Conservation (phyloP, 1,140 invertebrate genomes). For the Cherax destructor region DNA sequence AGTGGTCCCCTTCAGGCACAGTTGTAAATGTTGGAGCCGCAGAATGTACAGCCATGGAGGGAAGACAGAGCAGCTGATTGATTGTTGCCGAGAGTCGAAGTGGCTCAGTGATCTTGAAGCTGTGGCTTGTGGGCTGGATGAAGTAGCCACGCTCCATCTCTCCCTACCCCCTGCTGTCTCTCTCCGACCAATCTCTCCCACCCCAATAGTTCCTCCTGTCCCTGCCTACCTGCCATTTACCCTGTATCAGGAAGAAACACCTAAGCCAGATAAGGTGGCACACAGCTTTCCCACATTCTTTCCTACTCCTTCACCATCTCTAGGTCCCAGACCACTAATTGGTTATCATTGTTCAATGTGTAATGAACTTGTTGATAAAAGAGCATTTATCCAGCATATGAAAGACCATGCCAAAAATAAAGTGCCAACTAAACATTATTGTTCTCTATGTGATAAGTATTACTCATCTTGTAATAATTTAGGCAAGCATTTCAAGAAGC, state of each 20-base stretch:
- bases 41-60: conserved; percentile 16
- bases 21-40: conserved; percentile 27
- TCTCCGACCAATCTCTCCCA: conserved; percentile 44
- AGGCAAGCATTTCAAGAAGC: conserved; percentile 49
- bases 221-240: conserved; percentile 57
- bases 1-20: conserved; percentile 43
- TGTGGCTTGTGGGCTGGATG: conserved; percentile 43
- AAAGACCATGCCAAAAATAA: conserved; percentile 38
- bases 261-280: neutral
- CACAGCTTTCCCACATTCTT: conserved; percentile 3
- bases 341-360: conserved; percentile 52
- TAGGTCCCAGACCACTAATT: neutral
- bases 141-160: conserved; percentile 50
- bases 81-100: conserved; percentile 4
- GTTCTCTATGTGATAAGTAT: conserved; percentile 52
- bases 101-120: conserved; percentile 26
- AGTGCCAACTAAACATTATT: conserved; percentile 23
- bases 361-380: conserved; percentile 73
- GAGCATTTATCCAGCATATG: conserved; percentile 33
- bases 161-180: conserved; percentile 36
- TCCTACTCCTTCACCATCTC: neutral
- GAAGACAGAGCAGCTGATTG: neutral
- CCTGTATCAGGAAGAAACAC: conserved; percentile 21
- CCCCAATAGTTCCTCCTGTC: conserved; percentile 37
- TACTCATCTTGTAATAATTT: conserved; percentile 33